Percentiles rank a stretch among this genome's conserved stretches.
Conservation (phyloP, 2,797 vertebrate genomes). For the Eulemur rubriventer region DNA sequence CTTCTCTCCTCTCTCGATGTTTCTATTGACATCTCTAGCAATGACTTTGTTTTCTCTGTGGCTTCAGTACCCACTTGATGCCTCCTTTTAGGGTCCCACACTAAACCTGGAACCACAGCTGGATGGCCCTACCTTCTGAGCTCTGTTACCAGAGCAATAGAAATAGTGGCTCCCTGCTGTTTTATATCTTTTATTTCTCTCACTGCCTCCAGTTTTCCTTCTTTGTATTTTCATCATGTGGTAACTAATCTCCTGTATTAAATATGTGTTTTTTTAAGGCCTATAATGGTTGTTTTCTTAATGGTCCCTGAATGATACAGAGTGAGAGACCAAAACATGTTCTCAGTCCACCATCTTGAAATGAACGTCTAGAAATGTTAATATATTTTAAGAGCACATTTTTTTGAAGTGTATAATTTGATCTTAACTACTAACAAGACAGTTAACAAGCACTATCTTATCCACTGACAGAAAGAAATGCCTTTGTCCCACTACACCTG, state of each 20-base stretch:
- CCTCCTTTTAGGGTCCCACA: not conserved
- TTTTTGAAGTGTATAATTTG: not conserved
- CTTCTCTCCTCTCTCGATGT: not conserved
- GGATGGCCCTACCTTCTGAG: not conserved
- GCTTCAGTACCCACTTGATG: not conserved
- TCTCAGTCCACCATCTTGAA: not conserved
- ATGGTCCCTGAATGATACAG: not conserved
- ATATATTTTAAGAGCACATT: not conserved
- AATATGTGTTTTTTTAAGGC: not conserved
- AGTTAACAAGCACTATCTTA: slow-evolving; percentile 58
- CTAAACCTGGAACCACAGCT: not conserved
- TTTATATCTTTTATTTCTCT: not conserved
- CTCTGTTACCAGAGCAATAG: not conserved
- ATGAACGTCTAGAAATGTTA: not conserved
- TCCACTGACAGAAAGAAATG: slow-evolving; percentile 65
- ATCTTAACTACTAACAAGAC: not conserved
- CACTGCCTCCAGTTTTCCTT: not conserved
- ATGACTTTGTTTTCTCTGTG: not conserved
- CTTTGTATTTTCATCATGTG: not conserved
- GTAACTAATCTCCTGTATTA: not conserved
- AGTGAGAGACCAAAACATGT: not conserved
- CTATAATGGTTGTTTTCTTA: not conserved
- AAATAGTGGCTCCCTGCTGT: not conserved
- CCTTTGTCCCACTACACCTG: slow-evolving; percentile 81
- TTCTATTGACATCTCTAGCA: not conserved